Percentiles rank a stretch among this genome's conserved stretches.
Conservation (phyloP, 2,797 vertebrate species). For the Sebastes trivittatus region DNA sequence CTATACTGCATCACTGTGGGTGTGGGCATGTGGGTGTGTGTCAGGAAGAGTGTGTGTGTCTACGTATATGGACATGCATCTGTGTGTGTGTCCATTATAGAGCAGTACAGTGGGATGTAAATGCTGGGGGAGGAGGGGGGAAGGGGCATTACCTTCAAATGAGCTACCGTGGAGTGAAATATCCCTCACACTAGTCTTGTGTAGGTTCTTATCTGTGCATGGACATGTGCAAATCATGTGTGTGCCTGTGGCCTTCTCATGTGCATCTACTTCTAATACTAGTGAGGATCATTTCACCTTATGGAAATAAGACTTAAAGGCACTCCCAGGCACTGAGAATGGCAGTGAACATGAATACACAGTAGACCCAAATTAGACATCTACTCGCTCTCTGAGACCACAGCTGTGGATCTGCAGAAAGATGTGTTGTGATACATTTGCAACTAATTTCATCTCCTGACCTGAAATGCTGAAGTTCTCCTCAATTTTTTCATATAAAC, state of each 20-base stretch:
- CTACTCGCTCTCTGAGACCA: background rate
- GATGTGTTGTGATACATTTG: background rate
- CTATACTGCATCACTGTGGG: slow-evolving; percentile 73
- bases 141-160: slow-evolving; percentile 82
- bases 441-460: background rate
- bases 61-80: slow-evolving; percentile 58
- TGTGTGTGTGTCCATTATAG: slow-evolving; percentile 73
- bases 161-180: slow-evolving; percentile 75
- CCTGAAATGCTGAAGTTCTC: background rate
- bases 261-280: slow-evolving; percentile 18
- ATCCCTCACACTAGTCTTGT: slow-evolving; percentile 61
- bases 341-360: slow-evolving; percentile 1
- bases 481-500: background rate
- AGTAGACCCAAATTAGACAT: background rate
- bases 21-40: slow-evolving; percentile 54
- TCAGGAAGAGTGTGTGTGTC: slow-evolving; percentile 44
- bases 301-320: slow-evolving; percentile 5
- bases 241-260: slow-evolving; percentile 20
- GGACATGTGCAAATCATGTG: slow-evolving; percentile 27
- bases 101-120: slow-evolving; percentile 81
- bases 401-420: background rate
- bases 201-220: slow-evolving; percentile 28
- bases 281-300: slow-evolving; percentile 23
- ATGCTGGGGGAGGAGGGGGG: slow-evolving; percentile 66
- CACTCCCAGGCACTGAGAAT: background rate